A percentile compares a stretch with the other conserved stretches of the same genome.
phyloP scores from a whole-genome alignment of 2,113 vertebrate genomes.

The Ascaphus truei region DNA sequence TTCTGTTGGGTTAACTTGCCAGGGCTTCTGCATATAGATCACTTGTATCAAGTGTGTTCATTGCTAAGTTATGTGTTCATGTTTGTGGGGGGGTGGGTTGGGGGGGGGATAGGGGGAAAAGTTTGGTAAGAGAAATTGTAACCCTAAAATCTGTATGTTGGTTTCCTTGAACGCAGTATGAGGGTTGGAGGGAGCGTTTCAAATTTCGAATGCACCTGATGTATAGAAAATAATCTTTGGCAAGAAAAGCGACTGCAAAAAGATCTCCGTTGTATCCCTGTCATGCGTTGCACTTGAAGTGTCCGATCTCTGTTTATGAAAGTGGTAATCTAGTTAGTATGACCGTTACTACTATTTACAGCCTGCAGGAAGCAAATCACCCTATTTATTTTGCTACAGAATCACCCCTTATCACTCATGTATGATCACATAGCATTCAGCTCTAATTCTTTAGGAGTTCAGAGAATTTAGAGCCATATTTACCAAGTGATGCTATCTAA shows the following conservation, averaged over 20 bases:
- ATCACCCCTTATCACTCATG: too few species aligned
- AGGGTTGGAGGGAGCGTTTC: conserved; percentile 37
- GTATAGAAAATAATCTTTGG: conserved; percentile 85
- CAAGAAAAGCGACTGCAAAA: conserved; percentile 64
- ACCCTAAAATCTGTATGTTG: conserved; percentile 3
- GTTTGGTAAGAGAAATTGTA: conserved; percentile 13
- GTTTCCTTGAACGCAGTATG: conserved; percentile 2
- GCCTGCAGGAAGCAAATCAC: not conserved
- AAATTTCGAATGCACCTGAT: conserved; percentile 78
- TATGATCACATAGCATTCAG: too few species aligned
- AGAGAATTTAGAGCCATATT: too few species aligned
- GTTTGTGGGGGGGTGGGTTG: conserved; percentile 50
- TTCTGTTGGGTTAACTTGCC: conserved; percentile 82
- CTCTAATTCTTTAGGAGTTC: too few species aligned
- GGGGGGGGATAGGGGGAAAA: not conserved
- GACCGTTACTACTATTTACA: not conserved
- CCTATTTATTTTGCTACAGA: too few species aligned
- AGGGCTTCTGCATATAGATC: conserved; percentile 84
- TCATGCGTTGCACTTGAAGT: conserved; percentile 77
- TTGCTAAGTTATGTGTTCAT: conserved; percentile 79
- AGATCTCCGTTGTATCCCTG: conserved; percentile 82
- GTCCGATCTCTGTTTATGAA: conserved; percentile 66
- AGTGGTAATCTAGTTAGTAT: too few species aligned
- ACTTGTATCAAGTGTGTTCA: conserved; percentile 89
- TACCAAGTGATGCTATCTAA: too few species aligned